Conservation (phyloP, 2,888 invertebrate species). For the Deroplatys truncata region DNA sequence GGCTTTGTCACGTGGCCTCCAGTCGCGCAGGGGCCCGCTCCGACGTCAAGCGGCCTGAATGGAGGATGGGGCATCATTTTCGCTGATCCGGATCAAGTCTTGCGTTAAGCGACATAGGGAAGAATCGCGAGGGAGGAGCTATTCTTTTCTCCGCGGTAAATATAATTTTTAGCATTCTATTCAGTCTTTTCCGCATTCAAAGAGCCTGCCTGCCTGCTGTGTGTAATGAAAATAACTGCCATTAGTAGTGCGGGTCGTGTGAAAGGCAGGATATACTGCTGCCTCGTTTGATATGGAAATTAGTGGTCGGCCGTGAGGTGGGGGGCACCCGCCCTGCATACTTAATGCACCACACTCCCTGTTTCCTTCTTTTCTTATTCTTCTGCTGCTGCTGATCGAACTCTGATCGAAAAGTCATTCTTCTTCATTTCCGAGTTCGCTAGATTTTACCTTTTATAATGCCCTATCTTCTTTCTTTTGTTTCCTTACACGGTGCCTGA, state of each 20-base stretch:
- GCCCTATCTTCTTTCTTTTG: not conserved
- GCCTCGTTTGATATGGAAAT: constrained; percentile 31
- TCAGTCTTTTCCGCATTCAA: constrained; percentile 25
- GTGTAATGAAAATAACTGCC: constrained; percentile 31
- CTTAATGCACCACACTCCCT: constrained; percentile 26
- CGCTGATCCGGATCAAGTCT: constrained; percentile 22
- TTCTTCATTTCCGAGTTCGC: constrained; percentile 17
- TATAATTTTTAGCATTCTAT: constrained; percentile 27
- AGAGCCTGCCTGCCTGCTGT: constrained; percentile 16
- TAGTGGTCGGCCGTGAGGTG: constrained; percentile 24
- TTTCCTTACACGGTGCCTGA: not conserved
- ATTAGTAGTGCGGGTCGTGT: constrained; percentile 26
- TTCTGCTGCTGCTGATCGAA: constrained; percentile 18
- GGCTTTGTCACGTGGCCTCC: not conserved
- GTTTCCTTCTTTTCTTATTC: not conserved
- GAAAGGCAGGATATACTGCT: constrained; percentile 25
- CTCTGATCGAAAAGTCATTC: constrained; percentile 26
- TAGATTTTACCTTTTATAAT: constrained; percentile 9
- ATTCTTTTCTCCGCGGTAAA: constrained; percentile 17
- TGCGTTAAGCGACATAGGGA: constrained; percentile 22
- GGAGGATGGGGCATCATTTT: constrained; percentile 14
- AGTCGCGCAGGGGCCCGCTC: not conserved
- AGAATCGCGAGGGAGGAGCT: not conserved
- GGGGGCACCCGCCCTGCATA: constrained; percentile 25
- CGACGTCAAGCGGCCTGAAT: not conserved